Evolutionary conservation across 2,113 vertebrate species (phyloP).

Genomic region (Nycticryphes semicollaris): DNA sequence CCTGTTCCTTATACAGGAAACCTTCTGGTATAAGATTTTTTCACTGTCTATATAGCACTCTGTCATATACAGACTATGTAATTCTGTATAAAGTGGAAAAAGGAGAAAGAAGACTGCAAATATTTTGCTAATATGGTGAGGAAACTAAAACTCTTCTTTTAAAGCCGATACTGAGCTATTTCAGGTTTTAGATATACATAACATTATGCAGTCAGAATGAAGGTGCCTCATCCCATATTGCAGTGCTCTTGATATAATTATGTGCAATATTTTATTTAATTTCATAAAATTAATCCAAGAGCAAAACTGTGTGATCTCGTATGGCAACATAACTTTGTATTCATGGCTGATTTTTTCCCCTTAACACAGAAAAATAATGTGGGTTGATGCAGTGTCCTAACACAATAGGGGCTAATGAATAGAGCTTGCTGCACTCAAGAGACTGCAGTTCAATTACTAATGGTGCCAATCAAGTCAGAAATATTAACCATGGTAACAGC

Average conservation of each 20-base stretch:
- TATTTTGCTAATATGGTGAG: not conserved
- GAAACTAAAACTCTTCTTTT: not conserved
- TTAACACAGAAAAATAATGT: slow-evolving; percentile 36
- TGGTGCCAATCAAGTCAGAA: slow-evolving; percentile 67
- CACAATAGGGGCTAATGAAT: slow-evolving; percentile 69
- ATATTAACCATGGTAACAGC: slow-evolving; percentile 67
- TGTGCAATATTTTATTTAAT: slow-evolving; percentile 25
- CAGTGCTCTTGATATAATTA: slow-evolving; percentile 25
- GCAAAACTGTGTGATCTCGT: slow-evolving; percentile 19
- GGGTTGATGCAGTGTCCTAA: slow-evolving; percentile 49
- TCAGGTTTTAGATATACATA: not conserved
- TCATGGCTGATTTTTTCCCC: slow-evolving; percentile 19
- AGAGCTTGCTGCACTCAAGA: slow-evolving; percentile 43
- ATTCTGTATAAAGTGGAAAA: not conserved
- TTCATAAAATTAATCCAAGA: slow-evolving; percentile 21
- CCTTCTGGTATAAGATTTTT: not conserved
- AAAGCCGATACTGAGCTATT: slow-evolving; percentile 6
- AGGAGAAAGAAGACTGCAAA: not conserved
- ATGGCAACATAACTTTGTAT: slow-evolving; percentile 40
- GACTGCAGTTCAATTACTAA: slow-evolving; percentile 57
- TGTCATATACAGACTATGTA: not conserved
- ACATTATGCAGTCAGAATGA: slow-evolving; percentile 13
- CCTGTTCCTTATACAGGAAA: not conserved
- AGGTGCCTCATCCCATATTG: slow-evolving; percentile 46
- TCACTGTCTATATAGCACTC: not conserved